These are phyloP conservation scores for Notamacropus eugenii DNA, from an alignment of 2,797 vertebrate species.

Conservation along the genomic window DNA sequence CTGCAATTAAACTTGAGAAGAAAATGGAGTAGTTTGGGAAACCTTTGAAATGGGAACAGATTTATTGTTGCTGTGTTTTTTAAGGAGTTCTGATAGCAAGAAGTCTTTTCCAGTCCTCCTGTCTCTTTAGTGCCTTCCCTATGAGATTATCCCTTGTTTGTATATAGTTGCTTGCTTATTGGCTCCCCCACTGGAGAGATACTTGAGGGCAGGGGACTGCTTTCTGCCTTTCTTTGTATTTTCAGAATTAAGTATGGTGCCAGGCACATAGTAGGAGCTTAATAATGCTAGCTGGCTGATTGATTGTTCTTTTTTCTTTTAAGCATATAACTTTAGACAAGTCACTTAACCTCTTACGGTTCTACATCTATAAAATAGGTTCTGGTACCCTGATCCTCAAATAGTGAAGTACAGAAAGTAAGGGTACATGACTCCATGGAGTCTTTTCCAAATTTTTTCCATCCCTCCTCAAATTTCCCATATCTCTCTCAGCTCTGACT, in stretches of 20 bases:
- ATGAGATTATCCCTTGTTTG: background rate
- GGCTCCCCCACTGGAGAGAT: background rate
- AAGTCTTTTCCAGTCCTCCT: background rate
- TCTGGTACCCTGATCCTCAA: background rate
- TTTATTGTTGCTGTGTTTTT: background rate
- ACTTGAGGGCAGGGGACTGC: background rate
- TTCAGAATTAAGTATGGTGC: background rate
- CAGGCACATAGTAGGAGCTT: background rate
- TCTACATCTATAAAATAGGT: background rate
- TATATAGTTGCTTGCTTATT: background rate
- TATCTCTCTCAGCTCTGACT: background rate
- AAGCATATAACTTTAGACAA: background rate
- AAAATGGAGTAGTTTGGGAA: background rate
- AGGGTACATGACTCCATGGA: background rate
- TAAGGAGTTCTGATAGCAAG: background rate
- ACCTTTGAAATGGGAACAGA: background rate
- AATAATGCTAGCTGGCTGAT: background rate
- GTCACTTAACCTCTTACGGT: background rate
- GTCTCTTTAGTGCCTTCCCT: background rate
- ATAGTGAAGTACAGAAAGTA: background rate
- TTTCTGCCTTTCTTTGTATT: background rate
- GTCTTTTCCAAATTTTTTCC: background rate
- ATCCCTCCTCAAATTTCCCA: background rate
- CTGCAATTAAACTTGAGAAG: background rate
- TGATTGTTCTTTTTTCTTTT: background rate